Base-by-base conservation (phyloP, 2,797 vertebrate species). In the Diceros bicornis region DNA sequence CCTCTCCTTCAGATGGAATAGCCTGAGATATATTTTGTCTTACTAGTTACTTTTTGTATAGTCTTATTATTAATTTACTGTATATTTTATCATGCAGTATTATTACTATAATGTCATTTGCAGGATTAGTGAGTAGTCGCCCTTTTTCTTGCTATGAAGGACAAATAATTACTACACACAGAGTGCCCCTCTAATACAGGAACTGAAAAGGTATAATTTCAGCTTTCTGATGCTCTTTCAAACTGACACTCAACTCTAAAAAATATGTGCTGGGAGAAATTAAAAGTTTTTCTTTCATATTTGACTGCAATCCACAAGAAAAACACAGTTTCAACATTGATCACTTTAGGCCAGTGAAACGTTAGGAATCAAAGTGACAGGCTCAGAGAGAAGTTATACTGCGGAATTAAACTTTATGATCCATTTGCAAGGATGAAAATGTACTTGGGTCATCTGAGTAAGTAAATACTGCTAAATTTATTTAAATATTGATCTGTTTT, bases 401-500 rank as follows among this genome's bases (percentile, higher is more conserved):
- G 44, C 89, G 86, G 91, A 96, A 97, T 98, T 97, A 98, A 98
- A 97, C 50, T 97, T 98, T 97, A 97, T 97, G 96, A 97, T 97
- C 85, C 96, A 96, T 98, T 98, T 98, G 87, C 88, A 95, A 89
- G 61, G 83, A 95, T 94, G 72, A 94, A 97, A 98, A 96, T 21
- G 1, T 71, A 68, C 50, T 95, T 96, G 97, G 68, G 68, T 97
- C 89, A 96, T 97, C 64, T 92, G 94, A 72, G 83, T 97, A 93
- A 97, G 88, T 97, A 98, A 98, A 95, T 96, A 97, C 62, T n/a
- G 62, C 68, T 93, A 90, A 74, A 96, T 97, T 89, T 97, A 95
- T 96, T 97, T 95, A 93, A 97, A 98, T 97, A 97, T 98, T 98
- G 94, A 98, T 98, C 66, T 97, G 90, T 98, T 97, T 97, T 90